phyloP scores from a whole-genome alignment of 64 coral and sea anemone genomes.

The Montipora sp. region DNA sequence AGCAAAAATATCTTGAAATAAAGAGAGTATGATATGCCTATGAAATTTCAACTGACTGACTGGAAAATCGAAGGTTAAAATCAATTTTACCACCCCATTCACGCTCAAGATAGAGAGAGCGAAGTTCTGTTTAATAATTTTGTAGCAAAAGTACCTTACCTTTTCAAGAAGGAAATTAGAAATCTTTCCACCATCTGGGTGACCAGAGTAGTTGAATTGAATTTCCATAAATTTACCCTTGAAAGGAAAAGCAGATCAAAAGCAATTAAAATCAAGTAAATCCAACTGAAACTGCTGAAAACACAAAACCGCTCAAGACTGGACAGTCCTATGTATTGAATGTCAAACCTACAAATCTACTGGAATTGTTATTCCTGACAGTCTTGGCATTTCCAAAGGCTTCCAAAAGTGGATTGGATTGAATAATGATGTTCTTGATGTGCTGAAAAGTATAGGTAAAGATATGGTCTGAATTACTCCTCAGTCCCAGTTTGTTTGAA shows the following conservation, averaged over 20 bases:
- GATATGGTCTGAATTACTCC: background rate
- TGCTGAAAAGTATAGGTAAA: constrained; percentile 53
- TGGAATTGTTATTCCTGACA: constrained; percentile 95
- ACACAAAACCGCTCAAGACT: too few species aligned
- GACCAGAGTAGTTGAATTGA: constrained; percentile 81
- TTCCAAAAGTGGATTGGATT: constrained; percentile 96
- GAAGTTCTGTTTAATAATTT: too few species aligned
- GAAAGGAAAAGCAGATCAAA: background rate
- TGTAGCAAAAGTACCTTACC: constrained; percentile 12
- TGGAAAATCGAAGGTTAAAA: too few species aligned
- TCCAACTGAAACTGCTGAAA: too few species aligned
- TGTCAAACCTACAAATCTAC: constrained; percentile 90
- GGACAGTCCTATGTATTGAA: background rate
- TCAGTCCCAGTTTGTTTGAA: background rate
- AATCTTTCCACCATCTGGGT: constrained; percentile 97
- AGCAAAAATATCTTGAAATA: too few species aligned
- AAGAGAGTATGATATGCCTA: too few species aligned
- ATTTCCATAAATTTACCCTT: constrained; percentile 99
- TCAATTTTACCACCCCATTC: too few species aligned
- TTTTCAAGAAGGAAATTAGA: constrained; percentile 99
- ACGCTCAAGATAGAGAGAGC: too few species aligned
- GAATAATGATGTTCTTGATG: constrained; percentile 95
- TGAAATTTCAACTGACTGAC: too few species aligned
- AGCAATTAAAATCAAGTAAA: background rate
- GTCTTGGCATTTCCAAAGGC: constrained; percentile 99